Base-by-base conservation (phyloP, 1,140 invertebrate genomes). In the Frieseomelitta varia region DNA sequence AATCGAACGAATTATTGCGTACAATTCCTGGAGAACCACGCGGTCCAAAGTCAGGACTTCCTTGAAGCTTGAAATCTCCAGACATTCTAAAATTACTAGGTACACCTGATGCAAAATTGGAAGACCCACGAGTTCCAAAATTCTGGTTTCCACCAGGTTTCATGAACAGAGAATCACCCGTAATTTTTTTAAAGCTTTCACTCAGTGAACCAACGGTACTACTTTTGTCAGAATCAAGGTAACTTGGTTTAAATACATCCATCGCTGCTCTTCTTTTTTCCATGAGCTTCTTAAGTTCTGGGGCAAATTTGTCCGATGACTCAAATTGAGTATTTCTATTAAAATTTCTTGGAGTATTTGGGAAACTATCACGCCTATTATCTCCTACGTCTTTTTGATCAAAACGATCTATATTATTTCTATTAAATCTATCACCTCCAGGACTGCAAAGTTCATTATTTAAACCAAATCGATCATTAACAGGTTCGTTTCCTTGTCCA, bases 151-250 rank as follows among this genome's bases (percentile, higher is more conserved):
- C 67, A 71, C 14, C 14, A 1, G 78, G 14, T 34, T 80, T 84
- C 53, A 56, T 51, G 53, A 94, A 94, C 11, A 90, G 91, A 34
- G 91, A 90, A 39, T 94, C 91, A 15, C 93, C 93, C 47, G 93
- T 91, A 69, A 94, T 93, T 77, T 93, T 95, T 81, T 93, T 93
- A 39, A 95, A 94, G 68, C 92, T 95, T 73, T 94, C 94, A 65
- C 94, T 91, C 21, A 95, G 79, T 12, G 94, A 95, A 53, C 93
- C 92, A 27, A 93, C 87, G 51, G 56, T 81, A 30, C 79, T 92
- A 11, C 78, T 92, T 79, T 92, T 93, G 11, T 93, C 92, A 1
- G 91, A 86, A 72, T 91, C 91, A 0, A 92, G 74, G 58, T 93
- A 94, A 61, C 91, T 92, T 24, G 94, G 94, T 79, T 93, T 94